Base-by-base conservation (phyloP, 2,888 invertebrate species). In the Pristionchus mayeri region DNA sequence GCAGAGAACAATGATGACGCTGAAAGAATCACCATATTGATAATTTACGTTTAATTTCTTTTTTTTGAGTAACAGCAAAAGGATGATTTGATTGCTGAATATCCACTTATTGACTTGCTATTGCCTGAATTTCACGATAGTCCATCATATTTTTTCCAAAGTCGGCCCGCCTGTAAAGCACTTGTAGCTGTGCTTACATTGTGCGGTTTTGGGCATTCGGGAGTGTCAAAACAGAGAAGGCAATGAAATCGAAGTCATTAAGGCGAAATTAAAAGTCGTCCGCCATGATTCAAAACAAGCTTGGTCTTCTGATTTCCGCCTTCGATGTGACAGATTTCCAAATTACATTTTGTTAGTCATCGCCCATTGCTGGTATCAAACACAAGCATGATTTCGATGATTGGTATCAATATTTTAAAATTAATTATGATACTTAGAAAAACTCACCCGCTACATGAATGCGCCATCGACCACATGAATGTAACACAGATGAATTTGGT, bases 401-500 rank as follows among this genome's bases (percentile, higher is more conserved):
- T 50, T 3, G 2, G 2, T 13, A 50, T 50, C 52, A 21, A 57
- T 3, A 24, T n/a, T 27, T n/a, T n/a, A n/a, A 57, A 9, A 57
- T 9, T n/a, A 57, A 9, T 57, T 57, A 27, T 52, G 52, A 57
- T 57, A 1, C 0, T 57, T 57, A 11, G 7, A 57, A 57, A 16
- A 63, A 30, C 67, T 67, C 67, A 67, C 67, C 67, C 67, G 16
- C 67, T 67, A 37, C 34, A 67, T 6, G 67, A 34, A 6, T 67
- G 67, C 37, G 67, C 67, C 21, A 67, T 4, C 0, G 67, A 67
- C 67, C 67, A 67, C 34, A 37, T 37, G 37, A 67, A 67, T 37
- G 67, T 67, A 3, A 67, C 67, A 37, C 67, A 67, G 18, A 67
- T 18, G 67, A 67, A 67, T 37, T 67, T 67, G 3, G 67, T 67